Conservation (phyloP, 2,113 vertebrate species). For the Strix uralensis region DNA sequence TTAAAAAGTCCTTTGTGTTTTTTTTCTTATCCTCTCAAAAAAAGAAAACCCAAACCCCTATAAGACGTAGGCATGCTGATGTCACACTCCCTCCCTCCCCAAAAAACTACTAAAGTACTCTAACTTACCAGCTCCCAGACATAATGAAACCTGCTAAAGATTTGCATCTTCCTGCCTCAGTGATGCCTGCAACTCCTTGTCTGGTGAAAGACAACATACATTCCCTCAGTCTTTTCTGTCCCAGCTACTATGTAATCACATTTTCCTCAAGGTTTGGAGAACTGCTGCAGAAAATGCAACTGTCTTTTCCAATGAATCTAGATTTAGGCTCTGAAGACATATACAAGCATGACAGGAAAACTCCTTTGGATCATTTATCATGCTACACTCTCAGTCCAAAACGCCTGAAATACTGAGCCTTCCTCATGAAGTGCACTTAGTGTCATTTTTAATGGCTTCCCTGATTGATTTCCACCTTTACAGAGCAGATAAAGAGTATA, state of each 20-base stretch:
- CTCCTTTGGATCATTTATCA: background rate
- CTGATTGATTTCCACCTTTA: background rate
- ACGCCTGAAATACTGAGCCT: background rate
- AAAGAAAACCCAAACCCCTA: background rate
- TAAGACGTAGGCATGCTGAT: background rate
- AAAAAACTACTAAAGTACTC: background rate
- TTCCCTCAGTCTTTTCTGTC: background rate
- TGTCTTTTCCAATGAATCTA: background rate
- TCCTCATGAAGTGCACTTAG: background rate
- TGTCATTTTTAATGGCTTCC: background rate
- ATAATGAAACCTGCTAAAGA: conserved; percentile 87
- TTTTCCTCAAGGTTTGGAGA: conserved; percentile 34
- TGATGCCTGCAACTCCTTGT: background rate
- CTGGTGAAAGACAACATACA: background rate
- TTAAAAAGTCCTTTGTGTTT: background rate
- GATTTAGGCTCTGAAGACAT: background rate
- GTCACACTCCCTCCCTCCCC: background rate
- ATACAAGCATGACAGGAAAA: background rate
- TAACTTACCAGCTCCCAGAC: conserved; percentile 89
- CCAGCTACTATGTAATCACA: background rate
- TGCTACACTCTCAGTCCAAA: background rate
- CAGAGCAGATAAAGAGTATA: background rate
- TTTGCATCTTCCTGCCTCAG: conserved; percentile 73
- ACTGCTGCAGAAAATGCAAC: background rate
- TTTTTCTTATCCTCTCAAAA: background rate